Percentiles rank a stretch among this genome's conserved stretches.
Evolutionary conservation across 2,113 vertebrate species (phyloP).

Genomic region (Odocoileus hemionus): DNA sequence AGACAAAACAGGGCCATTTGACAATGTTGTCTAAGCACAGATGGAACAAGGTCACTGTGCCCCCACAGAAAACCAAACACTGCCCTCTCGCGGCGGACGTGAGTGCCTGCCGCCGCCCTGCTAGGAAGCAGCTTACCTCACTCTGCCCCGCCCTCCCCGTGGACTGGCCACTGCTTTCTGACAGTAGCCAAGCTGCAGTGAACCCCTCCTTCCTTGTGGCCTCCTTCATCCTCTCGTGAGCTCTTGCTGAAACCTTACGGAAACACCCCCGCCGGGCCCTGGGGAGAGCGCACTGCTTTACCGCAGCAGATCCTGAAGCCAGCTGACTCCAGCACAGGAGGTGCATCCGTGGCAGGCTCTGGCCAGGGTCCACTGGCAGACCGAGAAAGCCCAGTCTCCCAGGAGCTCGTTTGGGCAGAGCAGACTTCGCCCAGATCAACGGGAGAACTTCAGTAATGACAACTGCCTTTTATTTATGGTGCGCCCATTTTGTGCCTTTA

Average conservation of each 20-base stretch:
- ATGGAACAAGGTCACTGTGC: not conserved
- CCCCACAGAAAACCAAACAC: not conserved
- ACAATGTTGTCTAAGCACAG: not conserved
- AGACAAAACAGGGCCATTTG: not conserved
- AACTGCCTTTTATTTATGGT: not conserved
- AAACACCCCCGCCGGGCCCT: not conserved
- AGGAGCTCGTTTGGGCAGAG: not conserved
- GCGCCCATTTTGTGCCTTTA: not conserved
- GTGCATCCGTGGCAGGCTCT: not conserved
- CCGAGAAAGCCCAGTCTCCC: not conserved
- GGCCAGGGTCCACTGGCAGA: not conserved
- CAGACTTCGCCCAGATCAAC: not conserved
- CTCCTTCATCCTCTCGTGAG: not conserved
- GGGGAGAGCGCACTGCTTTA: not conserved
- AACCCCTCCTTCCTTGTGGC: not conserved
- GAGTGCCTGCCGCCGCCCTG: not conserved
- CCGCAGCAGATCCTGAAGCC: not conserved
- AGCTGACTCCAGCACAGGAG: not conserved
- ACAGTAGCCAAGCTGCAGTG: not conserved
- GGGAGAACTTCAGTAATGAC: not conserved
- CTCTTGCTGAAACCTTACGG: not conserved
- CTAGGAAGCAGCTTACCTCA: not conserved
- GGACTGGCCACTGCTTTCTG: not conserved
- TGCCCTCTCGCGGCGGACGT: not conserved
- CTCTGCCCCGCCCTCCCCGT: not conserved